A percentile compares a stretch with the other conserved stretches of the same genome.
phyloP scores from a whole-genome alignment of 2,888 invertebrate genomes.

The Dryobota labecula region DNA sequence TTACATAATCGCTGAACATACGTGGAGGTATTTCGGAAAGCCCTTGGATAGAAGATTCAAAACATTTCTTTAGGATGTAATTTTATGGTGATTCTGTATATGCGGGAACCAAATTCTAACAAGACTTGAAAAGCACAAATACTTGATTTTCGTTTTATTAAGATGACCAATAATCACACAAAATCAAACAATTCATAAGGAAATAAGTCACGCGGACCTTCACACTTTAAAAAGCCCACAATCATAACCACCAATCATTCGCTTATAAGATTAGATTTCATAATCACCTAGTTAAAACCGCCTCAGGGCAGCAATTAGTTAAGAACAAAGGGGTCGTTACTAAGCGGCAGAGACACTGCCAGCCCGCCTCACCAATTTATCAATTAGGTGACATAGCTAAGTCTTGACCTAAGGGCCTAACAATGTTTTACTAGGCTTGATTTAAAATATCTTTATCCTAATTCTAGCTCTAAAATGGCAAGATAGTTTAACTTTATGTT shows the following conservation, averaged over 20 bases:
- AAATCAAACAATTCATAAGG: too few species aligned
- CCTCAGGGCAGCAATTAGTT: conserved; percentile 50
- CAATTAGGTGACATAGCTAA: conserved; percentile 49
- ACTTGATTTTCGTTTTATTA: not conserved
- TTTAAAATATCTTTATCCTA: conserved; percentile 44
- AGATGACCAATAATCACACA: not conserved
- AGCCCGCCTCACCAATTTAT: conserved; percentile 53
- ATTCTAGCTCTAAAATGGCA: conserved; percentile 4
- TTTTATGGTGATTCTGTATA: not conserved
- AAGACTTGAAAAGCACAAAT: not conserved
- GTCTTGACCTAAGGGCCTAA: conserved; percentile 41
- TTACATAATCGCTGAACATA: too few species aligned
- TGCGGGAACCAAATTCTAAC: not conserved
- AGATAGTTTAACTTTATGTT: not conserved
- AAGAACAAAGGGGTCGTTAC: conserved; percentile 52
- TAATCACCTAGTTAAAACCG: conserved; percentile 33
- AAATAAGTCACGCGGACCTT: not conserved
- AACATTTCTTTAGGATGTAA: not conserved
- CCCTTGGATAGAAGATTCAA: not conserved
- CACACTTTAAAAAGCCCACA: not conserved
- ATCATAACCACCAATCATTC: not conserved
- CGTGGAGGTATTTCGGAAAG: not conserved
- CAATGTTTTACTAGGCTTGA: conserved; percentile 28
- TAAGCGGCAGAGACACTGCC: conserved; percentile 47
- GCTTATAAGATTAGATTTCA: conserved; percentile 36